phyloP scores from a whole-genome alignment of 1,140 invertebrate genomes.

The Amphibalanus amphitrite region DNA sequence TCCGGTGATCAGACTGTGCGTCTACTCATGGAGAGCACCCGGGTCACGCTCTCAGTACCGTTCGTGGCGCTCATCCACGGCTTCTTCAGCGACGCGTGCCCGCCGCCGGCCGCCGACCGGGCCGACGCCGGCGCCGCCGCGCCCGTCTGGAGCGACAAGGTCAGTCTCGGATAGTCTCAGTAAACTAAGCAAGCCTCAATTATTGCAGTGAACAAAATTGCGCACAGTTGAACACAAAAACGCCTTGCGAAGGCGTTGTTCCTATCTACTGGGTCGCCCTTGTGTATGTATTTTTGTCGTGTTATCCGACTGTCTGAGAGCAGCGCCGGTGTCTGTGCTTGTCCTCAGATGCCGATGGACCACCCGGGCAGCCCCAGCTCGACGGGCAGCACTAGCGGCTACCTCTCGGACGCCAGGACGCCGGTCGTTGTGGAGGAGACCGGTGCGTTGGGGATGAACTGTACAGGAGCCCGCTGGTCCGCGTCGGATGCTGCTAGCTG shows the following conservation, averaged over 20 bases:
- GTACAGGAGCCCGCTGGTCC: too few species aligned
- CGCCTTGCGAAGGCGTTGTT: too few species aligned
- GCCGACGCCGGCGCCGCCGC: too few species aligned
- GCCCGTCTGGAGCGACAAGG: not conserved
- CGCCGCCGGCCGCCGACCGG: too few species aligned
- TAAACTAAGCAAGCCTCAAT: too few species aligned
- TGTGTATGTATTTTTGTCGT: too few species aligned
- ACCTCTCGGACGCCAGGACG: conserved; percentile 32
- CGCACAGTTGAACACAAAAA: too few species aligned
- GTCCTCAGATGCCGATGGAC: not conserved
- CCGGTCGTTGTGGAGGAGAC: conserved; percentile 21
- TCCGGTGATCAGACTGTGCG: not conserved
- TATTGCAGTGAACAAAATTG: too few species aligned
- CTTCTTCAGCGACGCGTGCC: not conserved
- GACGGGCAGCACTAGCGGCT: conserved; percentile 39
- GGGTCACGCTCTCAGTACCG: not conserved
- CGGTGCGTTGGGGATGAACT: conserved; percentile 19
- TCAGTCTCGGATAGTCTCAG: not conserved
- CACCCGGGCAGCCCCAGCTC: conserved; percentile 22
- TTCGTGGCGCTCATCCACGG: not conserved
- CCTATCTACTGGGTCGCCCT: too few species aligned
- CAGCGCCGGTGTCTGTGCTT: too few species aligned
- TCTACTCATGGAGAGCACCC: not conserved
- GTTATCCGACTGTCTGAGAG: too few species aligned
- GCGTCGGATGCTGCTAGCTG: too few species aligned